Evolutionary conservation across 2,113 vertebrate species (phyloP).

Genomic region (Colius striatus): DNA sequence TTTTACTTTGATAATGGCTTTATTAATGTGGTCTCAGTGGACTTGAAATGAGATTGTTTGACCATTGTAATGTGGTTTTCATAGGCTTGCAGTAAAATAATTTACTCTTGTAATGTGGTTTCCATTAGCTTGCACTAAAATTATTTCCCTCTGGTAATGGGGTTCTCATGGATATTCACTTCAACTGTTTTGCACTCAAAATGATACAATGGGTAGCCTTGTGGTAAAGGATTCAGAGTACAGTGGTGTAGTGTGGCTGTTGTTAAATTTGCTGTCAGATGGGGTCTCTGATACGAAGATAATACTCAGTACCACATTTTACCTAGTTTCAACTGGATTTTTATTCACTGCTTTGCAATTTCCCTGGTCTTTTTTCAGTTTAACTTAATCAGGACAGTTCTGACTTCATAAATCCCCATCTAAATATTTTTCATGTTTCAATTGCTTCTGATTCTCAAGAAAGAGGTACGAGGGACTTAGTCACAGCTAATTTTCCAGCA

Average conservation of each 20-base stretch:
- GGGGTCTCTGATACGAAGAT: neutral
- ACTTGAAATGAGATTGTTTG: constrained; percentile 81
- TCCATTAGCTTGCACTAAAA: constrained; percentile 81
- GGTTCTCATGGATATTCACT: constrained; percentile 72
- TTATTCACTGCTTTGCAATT: neutral
- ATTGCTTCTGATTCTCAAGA: neutral
- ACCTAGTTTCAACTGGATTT: neutral
- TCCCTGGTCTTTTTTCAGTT: neutral
- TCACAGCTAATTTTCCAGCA: constrained; percentile 39
- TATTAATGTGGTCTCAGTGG: constrained; percentile 81
- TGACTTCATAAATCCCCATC: neutral
- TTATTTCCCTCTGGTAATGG: constrained; percentile 75
- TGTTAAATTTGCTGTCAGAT: constrained; percentile 38
- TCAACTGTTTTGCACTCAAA: constrained; percentile 68
- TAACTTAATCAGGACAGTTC: neutral
- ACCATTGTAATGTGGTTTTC: constrained; percentile 79
- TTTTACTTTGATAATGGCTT: constrained; percentile 81
- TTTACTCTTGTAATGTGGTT: constrained; percentile 79
- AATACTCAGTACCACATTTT: neutral
- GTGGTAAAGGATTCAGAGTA: constrained; percentile 12
- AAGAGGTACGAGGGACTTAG: neutral
- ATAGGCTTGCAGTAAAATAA: constrained; percentile 79
- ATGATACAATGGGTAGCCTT: constrained; percentile 38
- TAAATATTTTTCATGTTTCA: constrained; percentile 26
- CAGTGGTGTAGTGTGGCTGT: neutral